phyloP scores from a whole-genome alignment of 2,888 invertebrate genomes.

The Pristionchus japonicus region DNA sequence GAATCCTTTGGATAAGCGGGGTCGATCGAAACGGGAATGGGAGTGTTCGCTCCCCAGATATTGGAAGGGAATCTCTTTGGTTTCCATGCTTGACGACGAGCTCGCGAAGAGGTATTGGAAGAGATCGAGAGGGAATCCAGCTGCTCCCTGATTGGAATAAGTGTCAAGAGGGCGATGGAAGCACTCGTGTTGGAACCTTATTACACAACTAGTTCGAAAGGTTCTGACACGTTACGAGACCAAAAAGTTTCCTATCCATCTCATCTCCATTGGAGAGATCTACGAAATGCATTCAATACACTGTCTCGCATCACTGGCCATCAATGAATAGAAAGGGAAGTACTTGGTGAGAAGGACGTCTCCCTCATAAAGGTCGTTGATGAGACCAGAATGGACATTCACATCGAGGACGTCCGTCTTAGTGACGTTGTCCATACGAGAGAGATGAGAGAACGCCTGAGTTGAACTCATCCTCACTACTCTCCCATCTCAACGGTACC shows the following conservation, averaged over 20 bases:
- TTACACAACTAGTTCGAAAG: too few relatives aligned
- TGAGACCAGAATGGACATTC: constrained; percentile 18
- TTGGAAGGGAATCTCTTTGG: constrained; percentile 11
- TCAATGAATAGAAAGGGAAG: too few relatives aligned
- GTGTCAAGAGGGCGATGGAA: too few relatives aligned
- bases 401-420: constrained; percentile 15
- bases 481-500: neutral
- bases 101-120: constrained; percentile 3
- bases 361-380: constrained; percentile 38
- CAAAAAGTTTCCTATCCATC: too few relatives aligned
- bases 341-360: constrained; percentile 41
- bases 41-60: constrained; percentile 27
- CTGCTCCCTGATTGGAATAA: neutral
- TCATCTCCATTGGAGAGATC: too few relatives aligned
- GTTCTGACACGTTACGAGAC: too few relatives aligned
- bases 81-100: constrained; percentile 43
- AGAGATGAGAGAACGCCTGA: constrained; percentile 24
- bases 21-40: constrained; percentile 31
- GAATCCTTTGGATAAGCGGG: neutral
- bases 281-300: neutral
- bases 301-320: neutral
- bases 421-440: neutral
- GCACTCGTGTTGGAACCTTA: too few relatives aligned
- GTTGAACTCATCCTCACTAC: neutral
- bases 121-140: constrained; percentile 30